Percentiles rank a stretch among this genome's conserved stretches.
These are phyloP conservation scores for Anser brachyrhynchus DNA, from an alignment of 2,113 vertebrate genomes.

Conservation along the genomic window DNA sequence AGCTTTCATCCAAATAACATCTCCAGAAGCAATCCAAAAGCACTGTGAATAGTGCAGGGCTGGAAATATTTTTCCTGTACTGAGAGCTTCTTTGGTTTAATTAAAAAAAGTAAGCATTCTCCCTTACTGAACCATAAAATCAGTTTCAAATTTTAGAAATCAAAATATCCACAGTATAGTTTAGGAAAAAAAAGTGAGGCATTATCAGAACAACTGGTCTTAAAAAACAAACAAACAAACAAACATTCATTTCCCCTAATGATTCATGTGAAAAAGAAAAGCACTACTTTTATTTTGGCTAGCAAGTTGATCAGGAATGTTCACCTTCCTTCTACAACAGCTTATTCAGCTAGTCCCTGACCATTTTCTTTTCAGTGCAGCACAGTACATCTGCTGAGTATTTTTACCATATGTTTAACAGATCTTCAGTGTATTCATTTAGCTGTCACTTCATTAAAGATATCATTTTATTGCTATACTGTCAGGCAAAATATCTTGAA, in stretches of 20 bases:
- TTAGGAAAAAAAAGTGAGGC: not conserved
- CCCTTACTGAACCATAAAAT: not conserved
- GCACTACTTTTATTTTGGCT: not conserved
- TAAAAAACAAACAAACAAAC: not conserved
- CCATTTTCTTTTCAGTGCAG: not conserved
- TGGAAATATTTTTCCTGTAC: not conserved
- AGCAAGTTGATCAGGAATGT: not conserved
- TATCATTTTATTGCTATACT: not conserved
- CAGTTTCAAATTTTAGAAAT: not conserved
- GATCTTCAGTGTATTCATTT: not conserved
- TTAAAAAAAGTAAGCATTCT: not conserved
- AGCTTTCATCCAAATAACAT: slow-evolving; percentile 49
- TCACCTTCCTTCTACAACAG: not conserved
- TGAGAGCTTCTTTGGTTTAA: not conserved
- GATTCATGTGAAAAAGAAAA: not conserved
- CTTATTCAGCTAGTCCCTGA: not conserved
- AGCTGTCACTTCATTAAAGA: not conserved
- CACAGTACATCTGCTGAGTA: not conserved
- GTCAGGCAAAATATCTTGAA: not conserved
- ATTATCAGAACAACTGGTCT: not conserved
- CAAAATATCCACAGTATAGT: not conserved
- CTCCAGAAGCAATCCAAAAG: slow-evolving; percentile 17
- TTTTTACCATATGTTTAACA: not conserved
- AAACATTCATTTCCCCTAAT: not conserved
- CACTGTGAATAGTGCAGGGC: not conserved